A percentile compares a stretch with the other conserved stretches of the same genome.
Conservation (phyloP, 2,888 invertebrate genomes). For the Dryococelus australis region DNA sequence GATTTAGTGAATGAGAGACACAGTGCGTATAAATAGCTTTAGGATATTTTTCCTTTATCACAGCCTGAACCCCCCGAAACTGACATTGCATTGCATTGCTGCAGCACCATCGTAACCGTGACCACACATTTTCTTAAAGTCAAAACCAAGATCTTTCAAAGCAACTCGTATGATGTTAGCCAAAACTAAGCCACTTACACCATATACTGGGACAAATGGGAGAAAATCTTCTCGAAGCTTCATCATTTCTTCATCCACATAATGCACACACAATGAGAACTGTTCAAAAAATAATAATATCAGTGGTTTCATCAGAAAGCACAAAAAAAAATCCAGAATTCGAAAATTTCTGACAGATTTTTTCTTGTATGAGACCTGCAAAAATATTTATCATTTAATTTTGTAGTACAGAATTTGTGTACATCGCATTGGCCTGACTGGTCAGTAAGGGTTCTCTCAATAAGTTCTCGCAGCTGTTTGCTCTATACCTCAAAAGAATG, state of each 20-base stretch:
- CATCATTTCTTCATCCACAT: constrained; percentile 13
- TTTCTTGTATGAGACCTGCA: constrained; percentile 13
- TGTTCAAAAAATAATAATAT: constrained; percentile 24
- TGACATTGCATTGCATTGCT: constrained; percentile 27
- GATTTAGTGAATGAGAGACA: constrained; percentile 29
- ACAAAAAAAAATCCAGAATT: constrained; percentile 24
- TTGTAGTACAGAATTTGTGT: constrained; percentile 33
- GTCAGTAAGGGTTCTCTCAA: constrained; percentile 18
- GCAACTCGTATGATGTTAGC: constrained; percentile 29
- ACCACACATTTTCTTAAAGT: constrained; percentile 27
- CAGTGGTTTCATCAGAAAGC: constrained; percentile 31
- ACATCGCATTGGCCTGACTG: neutral
- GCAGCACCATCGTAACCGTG: constrained; percentile 31
- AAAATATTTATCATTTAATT: constrained; percentile 27
- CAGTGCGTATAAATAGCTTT: constrained; percentile 24
- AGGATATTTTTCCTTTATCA: constrained; percentile 18
- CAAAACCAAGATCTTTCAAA: constrained; percentile 22
- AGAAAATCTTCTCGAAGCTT: constrained; percentile 29
- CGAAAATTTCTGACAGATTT: neutral
- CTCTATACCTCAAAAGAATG: constrained; percentile 28
- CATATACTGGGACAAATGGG: constrained; percentile 28
- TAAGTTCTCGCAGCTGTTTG: too few relatives aligned
- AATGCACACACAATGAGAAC: constrained; percentile 32
- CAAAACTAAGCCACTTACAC: constrained; percentile 24
- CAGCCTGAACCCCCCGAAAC: constrained; percentile 29